Percentiles rank a stretch among this genome's conserved stretches.
Conservation (phyloP, 2,113 vertebrate genomes). For the Papio anubis region DNA sequence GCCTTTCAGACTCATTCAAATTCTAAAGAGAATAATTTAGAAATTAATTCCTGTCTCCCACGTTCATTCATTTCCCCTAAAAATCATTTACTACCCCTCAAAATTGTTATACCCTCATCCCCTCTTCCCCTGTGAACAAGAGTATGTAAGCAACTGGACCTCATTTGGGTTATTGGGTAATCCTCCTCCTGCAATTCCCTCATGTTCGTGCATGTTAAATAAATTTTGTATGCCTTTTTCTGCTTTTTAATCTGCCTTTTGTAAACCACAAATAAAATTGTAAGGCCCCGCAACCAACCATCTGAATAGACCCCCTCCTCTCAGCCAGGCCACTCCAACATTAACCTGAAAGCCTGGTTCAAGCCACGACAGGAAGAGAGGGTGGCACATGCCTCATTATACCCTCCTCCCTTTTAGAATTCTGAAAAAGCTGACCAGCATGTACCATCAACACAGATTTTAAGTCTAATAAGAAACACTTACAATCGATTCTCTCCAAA, state of each 20-base stretch:
- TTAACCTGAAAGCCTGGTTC: too few species aligned
- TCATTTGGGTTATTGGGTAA: not conserved
- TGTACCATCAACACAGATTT: too few species aligned
- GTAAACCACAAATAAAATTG: too few species aligned
- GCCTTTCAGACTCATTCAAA: not conserved
- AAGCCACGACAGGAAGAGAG: too few species aligned
- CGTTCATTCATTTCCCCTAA: not conserved
- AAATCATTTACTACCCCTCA: not conserved
- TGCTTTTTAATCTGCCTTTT: not conserved
- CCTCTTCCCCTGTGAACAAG: not conserved
- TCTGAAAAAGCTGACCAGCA: too few species aligned
- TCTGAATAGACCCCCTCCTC: too few species aligned
- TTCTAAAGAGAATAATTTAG: not conserved
- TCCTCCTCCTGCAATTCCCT: not conserved
- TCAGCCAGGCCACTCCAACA: too few species aligned
- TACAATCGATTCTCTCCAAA: too few species aligned
- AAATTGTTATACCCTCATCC: not conserved
- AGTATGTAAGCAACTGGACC: not conserved
- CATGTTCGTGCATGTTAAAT: not conserved
- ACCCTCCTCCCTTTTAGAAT: too few species aligned
- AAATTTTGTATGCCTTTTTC: not conserved
- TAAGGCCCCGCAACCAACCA: too few species aligned
- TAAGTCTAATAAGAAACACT: too few species aligned
- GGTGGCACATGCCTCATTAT: too few species aligned
- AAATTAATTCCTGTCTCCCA: not conserved